Base-by-base conservation (phyloP, 2,797 vertebrate species). In the Danio tinwini region DNA sequence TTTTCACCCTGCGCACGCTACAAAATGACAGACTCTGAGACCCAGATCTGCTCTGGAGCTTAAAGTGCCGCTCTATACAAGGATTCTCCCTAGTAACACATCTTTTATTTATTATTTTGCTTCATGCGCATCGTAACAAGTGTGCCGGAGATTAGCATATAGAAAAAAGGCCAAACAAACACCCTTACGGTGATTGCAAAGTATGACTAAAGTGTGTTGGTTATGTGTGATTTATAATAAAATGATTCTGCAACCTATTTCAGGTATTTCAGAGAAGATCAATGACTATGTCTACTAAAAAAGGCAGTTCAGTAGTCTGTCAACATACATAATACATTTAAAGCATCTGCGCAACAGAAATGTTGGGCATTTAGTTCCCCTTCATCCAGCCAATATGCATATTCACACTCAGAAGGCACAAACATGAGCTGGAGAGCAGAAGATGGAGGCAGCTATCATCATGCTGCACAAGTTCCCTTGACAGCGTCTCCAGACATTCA, bases 31-130 rank as follows among this genome's bases (percentile, higher is more conserved):
- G 40, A 61, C 76, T 70, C 16, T 76, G 65, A n/a, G 65, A 73
- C 75, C 62, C 7, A 10, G 53, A 39, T 69, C 7, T 6, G 61
- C 49, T 19, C 21, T 37, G 40, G 17, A 78, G 64, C 47, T 61
- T 29, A 59, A 17, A 52, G 42, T 16, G 63, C 39, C 69, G 47
- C 68, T 68, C 68, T 42, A 81, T 50, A 68, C 12, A 13, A 49
- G 0, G 58, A 49, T 70, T 83, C 68, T 73, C 42, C 74, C 56
- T 62, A 65, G 78, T 76, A 68, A 67, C 12, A 64, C 75, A 53
- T 69, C 29, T 84, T 82, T 84, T 68, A 86, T 82, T 82, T 81
- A 86, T 84, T 74, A 4, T 68, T 81, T 75, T 29, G 59, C 82
- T 77, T 9, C 37, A 47, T 58, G 68, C 6, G 29, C 72, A 76